Conservation (phyloP, 1,140 invertebrate genomes). For the Ruditapes philippinarum region DNA sequence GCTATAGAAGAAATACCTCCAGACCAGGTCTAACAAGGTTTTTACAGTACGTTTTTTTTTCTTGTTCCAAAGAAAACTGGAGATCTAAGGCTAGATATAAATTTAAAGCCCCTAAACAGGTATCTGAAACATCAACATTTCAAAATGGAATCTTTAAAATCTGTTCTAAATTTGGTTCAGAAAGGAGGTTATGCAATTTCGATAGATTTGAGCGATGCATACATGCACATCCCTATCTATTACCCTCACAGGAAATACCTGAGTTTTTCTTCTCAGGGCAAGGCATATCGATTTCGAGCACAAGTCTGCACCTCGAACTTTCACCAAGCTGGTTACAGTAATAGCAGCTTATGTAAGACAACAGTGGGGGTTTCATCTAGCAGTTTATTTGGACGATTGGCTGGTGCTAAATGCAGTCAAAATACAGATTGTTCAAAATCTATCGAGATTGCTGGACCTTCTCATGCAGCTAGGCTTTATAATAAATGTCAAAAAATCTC, state of each 20-base stretch:
- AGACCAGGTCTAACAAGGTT: conserved; percentile 21
- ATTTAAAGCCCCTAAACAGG: conserved; percentile 56
- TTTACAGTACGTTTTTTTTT: conserved; percentile 71
- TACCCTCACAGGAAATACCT: conserved; percentile 58
- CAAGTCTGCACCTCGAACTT: conserved; percentile 42
- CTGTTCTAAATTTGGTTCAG: conserved; percentile 65
- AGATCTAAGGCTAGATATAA: conserved; percentile 52
- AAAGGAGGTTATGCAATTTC: conserved; percentile 66
- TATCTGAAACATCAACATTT: conserved; percentile 62
- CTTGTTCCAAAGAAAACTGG: conserved; percentile 65
- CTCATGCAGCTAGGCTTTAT: too few relatives aligned
- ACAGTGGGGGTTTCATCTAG: conserved; percentile 8
- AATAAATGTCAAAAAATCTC: too few relatives aligned
- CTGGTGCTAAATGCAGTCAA: too few relatives aligned
- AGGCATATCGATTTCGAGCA: conserved; percentile 51
- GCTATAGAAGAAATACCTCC: conserved; percentile 40
- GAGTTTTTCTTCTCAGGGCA: conserved; percentile 52
- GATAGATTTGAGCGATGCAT: conserved; percentile 69
- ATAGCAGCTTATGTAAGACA: conserved; percentile 30
- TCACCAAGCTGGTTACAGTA: conserved; percentile 36
- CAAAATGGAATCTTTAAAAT: conserved; percentile 69
- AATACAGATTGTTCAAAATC: too few relatives aligned
- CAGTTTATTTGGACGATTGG: conserved; percentile 32
- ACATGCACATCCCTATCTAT: conserved; percentile 67
- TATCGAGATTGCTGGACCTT: too few relatives aligned